These are phyloP conservation scores for Platerodrilus igneus DNA, from an alignment of 2,888 invertebrate genomes.

Conservation along the genomic window DNA sequence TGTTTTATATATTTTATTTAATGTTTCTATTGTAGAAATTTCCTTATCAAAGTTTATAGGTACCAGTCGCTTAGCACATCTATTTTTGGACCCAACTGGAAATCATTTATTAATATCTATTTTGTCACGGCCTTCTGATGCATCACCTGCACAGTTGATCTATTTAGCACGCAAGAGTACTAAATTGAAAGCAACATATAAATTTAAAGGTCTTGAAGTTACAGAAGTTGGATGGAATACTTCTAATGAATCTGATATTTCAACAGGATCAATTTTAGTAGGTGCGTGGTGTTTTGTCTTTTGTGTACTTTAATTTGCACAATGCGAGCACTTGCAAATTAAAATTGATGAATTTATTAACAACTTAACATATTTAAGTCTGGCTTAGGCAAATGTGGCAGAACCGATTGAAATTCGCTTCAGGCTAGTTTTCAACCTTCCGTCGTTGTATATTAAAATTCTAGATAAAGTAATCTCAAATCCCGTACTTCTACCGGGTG, in stretches of 20 bases:
- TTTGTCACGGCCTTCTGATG: constrained; percentile 54
- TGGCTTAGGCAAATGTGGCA: too few relatives aligned
- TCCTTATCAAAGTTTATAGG: constrained; percentile 62
- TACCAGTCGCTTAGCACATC: constrained; percentile 57
- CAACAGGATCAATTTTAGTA: constrained; percentile 79
- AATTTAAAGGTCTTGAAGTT: constrained; percentile 73
- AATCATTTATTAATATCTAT: constrained; percentile 78
- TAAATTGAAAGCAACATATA: constrained; percentile 64
- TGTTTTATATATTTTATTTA: constrained; percentile 7
- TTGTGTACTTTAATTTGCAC: too few relatives aligned
- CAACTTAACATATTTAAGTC: too few relatives aligned
- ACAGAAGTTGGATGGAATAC: constrained; percentile 90
- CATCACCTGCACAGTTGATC: constrained; percentile 68
- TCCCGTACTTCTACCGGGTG: too few relatives aligned
- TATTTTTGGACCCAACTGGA: constrained; percentile 84
- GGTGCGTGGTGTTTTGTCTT: constrained; percentile 38
- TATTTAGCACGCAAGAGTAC: constrained; percentile 74
- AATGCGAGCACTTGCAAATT: too few relatives aligned
- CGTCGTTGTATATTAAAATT: too few relatives aligned
- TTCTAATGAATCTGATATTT: constrained; percentile 60
- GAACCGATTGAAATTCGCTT: too few relatives aligned
- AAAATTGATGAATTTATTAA: too few relatives aligned
- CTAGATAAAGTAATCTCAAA: too few relatives aligned
- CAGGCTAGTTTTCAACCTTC: too few relatives aligned
- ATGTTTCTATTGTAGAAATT: constrained; percentile 58